These are phyloP conservation scores for Notospermus geniculatus DNA, from an alignment of 1,140 invertebrate species.

Conservation along the genomic window DNA sequence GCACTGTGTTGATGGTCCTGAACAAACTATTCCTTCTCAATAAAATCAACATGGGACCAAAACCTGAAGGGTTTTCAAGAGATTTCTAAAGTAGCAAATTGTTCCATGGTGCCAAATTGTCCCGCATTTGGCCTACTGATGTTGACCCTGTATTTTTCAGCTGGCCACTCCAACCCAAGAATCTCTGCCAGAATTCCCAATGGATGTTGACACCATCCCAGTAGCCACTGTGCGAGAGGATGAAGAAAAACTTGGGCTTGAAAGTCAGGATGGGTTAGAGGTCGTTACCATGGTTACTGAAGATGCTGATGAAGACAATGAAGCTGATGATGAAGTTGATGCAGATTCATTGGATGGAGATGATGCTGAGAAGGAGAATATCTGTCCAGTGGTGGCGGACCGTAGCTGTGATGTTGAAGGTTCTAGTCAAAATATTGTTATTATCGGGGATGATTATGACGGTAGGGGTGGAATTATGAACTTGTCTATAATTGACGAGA, in stretches of 20 bases:
- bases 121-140: no score
- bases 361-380: background rate
- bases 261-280: background rate
- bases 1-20: no score
- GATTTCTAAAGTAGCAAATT: no score
- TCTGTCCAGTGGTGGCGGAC: background rate
- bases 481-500: no score
- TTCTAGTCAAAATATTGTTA: conserved; percentile 1
- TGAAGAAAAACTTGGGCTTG: background rate
- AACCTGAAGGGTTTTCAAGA: no score
- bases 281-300: background rate
- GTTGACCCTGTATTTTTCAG: no score
- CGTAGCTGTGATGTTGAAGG: background rate
- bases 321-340: conserved; percentile 12
- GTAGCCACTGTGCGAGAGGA: background rate
- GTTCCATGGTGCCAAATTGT: no score
- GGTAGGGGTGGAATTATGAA: background rate
- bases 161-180: no score
- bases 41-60: no score
- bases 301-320: conserved; percentile 14
- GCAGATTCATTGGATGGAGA: conserved; percentile 3
- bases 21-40: no score
- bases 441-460: background rate
- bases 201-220: no score
- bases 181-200: no score